Evolutionary conservation across 2,888 invertebrate species (phyloP).

Genomic region (Thera britannica): DNA sequence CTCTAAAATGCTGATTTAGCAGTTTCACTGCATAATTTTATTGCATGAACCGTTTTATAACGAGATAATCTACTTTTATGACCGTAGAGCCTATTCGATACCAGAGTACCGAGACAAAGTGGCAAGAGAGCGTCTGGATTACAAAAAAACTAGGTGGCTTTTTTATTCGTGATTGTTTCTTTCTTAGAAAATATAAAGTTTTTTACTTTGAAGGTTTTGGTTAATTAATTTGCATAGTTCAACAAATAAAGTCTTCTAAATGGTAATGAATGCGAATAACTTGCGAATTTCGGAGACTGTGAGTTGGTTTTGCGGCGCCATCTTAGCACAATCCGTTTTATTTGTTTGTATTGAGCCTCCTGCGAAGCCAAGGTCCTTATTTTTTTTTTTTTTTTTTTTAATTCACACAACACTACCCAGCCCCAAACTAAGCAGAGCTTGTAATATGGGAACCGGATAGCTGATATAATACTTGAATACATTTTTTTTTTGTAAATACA

Average conservation of each 20-base stretch:
- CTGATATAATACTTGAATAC: too few relatives aligned
- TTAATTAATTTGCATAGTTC: too few relatives aligned
- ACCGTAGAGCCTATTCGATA: too few relatives aligned
- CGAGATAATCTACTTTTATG: not conserved
- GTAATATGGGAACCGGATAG: too few relatives aligned
- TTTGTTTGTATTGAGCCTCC: slow-evolving; percentile 6
- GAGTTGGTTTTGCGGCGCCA: slow-evolving; percentile 9
- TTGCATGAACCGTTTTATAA: not conserved
- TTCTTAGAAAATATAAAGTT: too few relatives aligned
- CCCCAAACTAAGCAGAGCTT: too few relatives aligned
- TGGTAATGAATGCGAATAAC: slow-evolving; percentile 13
- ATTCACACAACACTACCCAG: too few relatives aligned
- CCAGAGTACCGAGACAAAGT: too few relatives aligned
- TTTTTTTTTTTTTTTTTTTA: not conserved
- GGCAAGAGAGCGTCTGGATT: too few relatives aligned
- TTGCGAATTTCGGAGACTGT: slow-evolving; percentile 15
- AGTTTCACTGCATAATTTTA: not conserved
- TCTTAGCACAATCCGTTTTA: not conserved
- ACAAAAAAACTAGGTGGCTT: too few relatives aligned
- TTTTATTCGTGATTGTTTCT: not conserved
- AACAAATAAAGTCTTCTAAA: not conserved
- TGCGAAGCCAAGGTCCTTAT: slow-evolving; percentile 17
- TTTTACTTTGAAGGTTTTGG: too few relatives aligned
- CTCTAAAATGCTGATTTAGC: slow-evolving; percentile 7
- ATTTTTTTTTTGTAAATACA: too few relatives aligned